Evolutionary conservation across 2,113 vertebrate genomes (phyloP).

Genomic region (Rana temporaria): DNA sequence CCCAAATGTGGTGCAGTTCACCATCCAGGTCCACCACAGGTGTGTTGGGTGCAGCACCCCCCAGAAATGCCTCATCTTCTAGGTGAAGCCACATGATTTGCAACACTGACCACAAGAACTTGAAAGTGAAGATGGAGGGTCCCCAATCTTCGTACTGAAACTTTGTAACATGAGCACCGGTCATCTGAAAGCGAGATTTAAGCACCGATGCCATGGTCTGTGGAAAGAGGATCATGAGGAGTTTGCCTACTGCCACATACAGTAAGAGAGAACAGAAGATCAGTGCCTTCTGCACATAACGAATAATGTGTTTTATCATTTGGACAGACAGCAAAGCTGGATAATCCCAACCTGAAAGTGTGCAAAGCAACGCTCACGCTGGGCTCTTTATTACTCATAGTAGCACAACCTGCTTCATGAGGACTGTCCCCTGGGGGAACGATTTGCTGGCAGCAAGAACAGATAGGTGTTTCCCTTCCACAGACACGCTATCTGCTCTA

Average conservation of each 20-base stretch:
- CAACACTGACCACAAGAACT: slow-evolving; percentile 73
- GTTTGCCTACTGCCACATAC: slow-evolving; percentile 60
- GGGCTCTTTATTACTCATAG: slow-evolving; percentile 21
- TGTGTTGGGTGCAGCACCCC: slow-evolving; percentile 79
- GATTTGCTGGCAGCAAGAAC: slow-evolving; percentile 28
- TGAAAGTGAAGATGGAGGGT: slow-evolving; percentile 72
- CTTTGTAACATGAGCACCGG: slow-evolving; percentile 76
- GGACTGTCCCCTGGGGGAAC: slow-evolving; percentile 31
- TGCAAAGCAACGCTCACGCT: neutral
- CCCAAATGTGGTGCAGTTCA: slow-evolving; percentile 68
- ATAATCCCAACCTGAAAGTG: slow-evolving; percentile 37
- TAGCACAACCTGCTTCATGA: slow-evolving; percentile 42
- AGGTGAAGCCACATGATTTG: slow-evolving; percentile 76
- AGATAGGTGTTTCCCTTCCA: slow-evolving; percentile 29
- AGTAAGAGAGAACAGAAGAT: slow-evolving; percentile 26
- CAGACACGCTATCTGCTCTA: neutral
- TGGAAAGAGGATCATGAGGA: slow-evolving; percentile 75
- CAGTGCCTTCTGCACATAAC: slow-evolving; percentile 25
- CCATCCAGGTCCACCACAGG: slow-evolving; percentile 70
- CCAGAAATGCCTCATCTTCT: slow-evolving; percentile 77
- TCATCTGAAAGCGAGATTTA: slow-evolving; percentile 68
- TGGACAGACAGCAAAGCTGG: slow-evolving; percentile 32
- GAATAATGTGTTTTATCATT: neutral
- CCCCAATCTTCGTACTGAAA: slow-evolving; percentile 89
- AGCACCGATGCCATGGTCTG: slow-evolving; percentile 71